A percentile compares a stretch with the other conserved stretches of the same genome.
phyloP scores from a whole-genome alignment of 1,140 invertebrate genomes.

The Monochamus saltuarius region DNA sequence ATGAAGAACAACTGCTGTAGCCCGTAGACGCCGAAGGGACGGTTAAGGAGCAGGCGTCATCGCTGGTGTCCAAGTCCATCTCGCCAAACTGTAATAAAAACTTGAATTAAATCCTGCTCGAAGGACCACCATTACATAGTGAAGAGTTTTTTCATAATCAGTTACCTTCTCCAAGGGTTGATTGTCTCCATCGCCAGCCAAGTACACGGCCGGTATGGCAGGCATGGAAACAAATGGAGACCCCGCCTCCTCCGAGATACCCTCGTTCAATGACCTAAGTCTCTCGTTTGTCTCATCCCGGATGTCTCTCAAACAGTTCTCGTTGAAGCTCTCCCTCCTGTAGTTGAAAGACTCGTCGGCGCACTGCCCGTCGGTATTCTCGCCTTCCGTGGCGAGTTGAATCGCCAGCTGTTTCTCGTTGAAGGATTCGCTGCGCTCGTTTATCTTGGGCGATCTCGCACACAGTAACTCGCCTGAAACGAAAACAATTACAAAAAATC shows the following conservation, averaged over 20 bases:
- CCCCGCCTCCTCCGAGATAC: constrained; percentile 51
- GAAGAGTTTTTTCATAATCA: too few relatives aligned
- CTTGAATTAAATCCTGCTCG: background rate
- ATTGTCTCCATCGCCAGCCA: constrained; percentile 53
- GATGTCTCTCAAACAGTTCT: constrained; percentile 42
- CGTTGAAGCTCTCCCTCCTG: constrained; percentile 50
- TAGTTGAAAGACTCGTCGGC: constrained; percentile 31
- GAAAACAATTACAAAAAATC: background rate
- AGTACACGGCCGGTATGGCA: constrained; percentile 60
- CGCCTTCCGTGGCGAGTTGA: constrained; percentile 30
- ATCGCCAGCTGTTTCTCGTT: constrained; percentile 43
- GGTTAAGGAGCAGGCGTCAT: constrained; percentile 47
- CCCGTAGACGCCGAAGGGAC: constrained; percentile 42
- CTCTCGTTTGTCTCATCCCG: constrained; percentile 36
- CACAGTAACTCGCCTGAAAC: background rate
- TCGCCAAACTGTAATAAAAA: constrained; percentile 61
- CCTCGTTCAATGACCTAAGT: constrained; percentile 20
- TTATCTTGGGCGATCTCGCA: constrained; percentile 29
- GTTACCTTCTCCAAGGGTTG: constrained; percentile 68
- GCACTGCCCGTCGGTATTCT: constrained; percentile 14
- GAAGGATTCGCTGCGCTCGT: constrained; percentile 48
- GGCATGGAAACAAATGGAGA: constrained; percentile 62
- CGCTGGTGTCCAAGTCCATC: constrained; percentile 61
- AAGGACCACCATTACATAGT: background rate
- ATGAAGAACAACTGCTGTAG: constrained; percentile 36